Base-by-base conservation (phyloP, 2,113 vertebrate species). In the Mus spicilegus region DNA sequence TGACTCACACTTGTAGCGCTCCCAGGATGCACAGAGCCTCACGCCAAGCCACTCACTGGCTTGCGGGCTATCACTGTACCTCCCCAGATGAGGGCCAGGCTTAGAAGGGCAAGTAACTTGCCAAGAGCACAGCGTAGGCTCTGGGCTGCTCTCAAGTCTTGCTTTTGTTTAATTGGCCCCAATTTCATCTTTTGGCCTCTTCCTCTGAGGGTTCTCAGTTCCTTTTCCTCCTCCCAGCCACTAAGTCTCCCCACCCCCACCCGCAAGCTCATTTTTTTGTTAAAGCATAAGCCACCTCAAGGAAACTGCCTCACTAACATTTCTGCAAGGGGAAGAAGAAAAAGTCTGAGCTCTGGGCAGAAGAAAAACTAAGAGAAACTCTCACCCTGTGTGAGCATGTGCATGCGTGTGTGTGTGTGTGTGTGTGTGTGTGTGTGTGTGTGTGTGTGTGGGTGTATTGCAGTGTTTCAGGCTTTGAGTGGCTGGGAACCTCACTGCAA, bases 151-250 rank as follows among this genome's bases (percentile, higher is more conserved):
- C 30, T 78, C 58, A 30, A 78, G 20, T 24, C 70, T 73, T 17
- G 17, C 30, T 63, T 61, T 86, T 12, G 42, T 46, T 26, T 42
- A 22, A 16, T 9, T 20, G 58, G 86, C 61, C n/a, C 49, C 49
- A 36, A 69, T 42, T 73, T 19, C 16, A 49, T 30, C 54, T 84
- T 76, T 80, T 46, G 77, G 95, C 65, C 17, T 84, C 28, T 10
- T 1, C 28, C 51, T 87, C 56, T 78, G 69, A 84, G 5, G 39
- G 26, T 54, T 67, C 78, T 85, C 80, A 2, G 67, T 93, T 93
- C 65, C 87, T 92, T 95, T 89, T 70, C 85, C 56, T 87, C 58
- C 90, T 65, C 33, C 77, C 78, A 70, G 42, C 30, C 26, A 63
- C 46, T 81, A 69, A 82, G 26, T 26, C 10, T 58, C 67, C 67